phyloP scores from a whole-genome alignment of 1,140 invertebrate genomes.

The Trichonephila clavipes region DNA sequence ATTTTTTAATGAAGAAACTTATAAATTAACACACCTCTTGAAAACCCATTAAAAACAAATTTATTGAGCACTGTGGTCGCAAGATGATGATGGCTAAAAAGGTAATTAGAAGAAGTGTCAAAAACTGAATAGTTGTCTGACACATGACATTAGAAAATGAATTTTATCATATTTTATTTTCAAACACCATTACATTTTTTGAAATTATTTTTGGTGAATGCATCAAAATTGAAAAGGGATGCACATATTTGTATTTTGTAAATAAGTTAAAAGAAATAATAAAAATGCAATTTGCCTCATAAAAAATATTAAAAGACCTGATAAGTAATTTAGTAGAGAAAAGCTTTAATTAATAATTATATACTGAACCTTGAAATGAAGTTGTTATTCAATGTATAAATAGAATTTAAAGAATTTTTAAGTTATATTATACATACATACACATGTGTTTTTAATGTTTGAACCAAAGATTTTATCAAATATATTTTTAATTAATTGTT shows the following conservation, averaged over 20 bases:
- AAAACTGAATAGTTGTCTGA: neutral
- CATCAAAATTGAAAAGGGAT: too few relatives aligned
- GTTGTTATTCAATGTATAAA: neutral
- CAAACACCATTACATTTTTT: neutral
- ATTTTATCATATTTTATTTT: neutral
- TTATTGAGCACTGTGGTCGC: neutral
- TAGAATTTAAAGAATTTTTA: neutral
- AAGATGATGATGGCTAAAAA: constrained; percentile 6
- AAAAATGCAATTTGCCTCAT: too few relatives aligned
- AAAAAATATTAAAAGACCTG: too few relatives aligned
- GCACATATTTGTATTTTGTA: too few relatives aligned
- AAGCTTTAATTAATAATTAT: too few relatives aligned
- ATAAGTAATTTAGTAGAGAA: too few relatives aligned
- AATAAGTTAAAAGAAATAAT: too few relatives aligned
- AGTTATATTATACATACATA: too few relatives aligned
- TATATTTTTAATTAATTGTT: neutral
- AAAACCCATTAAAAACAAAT: constrained; percentile 32
- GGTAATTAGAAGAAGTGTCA: constrained; percentile 41
- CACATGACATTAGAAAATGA: neutral
- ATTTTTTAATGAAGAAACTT: neutral
- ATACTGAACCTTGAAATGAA: neutral
- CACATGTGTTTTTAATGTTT: too few relatives aligned
- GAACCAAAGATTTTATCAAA: neutral
- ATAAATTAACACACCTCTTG: neutral
- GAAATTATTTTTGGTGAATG: too few relatives aligned